Evolutionary conservation across 2,888 invertebrate species (phyloP).

Genomic region (Meliscaeva auricollis): DNA sequence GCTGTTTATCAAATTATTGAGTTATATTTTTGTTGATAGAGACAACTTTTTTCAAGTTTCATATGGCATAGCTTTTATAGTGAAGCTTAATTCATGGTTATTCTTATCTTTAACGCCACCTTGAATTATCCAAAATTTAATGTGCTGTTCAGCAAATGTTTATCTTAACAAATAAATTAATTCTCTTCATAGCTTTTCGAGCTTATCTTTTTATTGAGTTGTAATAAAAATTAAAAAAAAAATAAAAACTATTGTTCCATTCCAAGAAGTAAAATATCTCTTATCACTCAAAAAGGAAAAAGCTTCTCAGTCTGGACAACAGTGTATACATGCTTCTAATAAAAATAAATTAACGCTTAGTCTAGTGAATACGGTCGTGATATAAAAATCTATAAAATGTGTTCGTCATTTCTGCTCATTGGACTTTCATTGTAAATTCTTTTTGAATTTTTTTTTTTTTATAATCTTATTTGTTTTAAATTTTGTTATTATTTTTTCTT

Average conservation of each 20-base stretch:
- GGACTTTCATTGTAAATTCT: conserved; percentile 5
- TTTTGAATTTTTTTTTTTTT: not conserved
- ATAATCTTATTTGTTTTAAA: not conserved
- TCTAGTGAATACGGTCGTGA: not conserved
- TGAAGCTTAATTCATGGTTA: no score
- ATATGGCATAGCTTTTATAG: no score
- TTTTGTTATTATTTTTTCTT: not conserved
- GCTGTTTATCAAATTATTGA: no score
- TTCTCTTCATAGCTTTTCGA: no score
- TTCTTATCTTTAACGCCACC: no score
- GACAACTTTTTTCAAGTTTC: no score
- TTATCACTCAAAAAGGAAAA: conserved; percentile 9
- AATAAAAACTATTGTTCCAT: not conserved
- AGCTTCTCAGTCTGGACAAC: no score
- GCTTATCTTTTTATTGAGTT: not conserved
- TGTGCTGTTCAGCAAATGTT: no score
- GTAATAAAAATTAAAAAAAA: not conserved
- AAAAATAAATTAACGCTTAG: not conserved
- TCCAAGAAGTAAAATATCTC: not conserved
- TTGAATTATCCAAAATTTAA: no score
- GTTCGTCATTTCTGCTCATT: not conserved
- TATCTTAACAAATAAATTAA: no score
- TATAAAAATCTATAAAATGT: not conserved
- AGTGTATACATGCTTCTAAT: not conserved
- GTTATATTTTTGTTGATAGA: no score